These are phyloP conservation scores for Conus ventricosus DNA, from an alignment of 1,140 invertebrate genomes.

Conservation along the genomic window DNA sequence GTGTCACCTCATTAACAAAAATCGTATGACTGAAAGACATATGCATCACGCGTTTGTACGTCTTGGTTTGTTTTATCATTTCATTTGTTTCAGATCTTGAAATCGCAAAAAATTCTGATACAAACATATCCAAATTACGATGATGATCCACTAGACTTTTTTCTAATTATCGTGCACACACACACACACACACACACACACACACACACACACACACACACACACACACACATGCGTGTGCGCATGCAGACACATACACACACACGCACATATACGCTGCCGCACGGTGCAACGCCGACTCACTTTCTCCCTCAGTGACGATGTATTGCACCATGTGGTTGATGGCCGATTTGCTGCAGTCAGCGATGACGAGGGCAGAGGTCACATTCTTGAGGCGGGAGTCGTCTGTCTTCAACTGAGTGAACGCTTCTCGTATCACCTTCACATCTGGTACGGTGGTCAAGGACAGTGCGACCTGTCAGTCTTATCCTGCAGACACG, in stretches of 20 bases:
- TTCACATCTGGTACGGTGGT: slow-evolving; percentile 54
- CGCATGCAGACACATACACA: background rate
- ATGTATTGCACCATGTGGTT: slow-evolving; percentile 68
- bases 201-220: slow-evolving; percentile 3
- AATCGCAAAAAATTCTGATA: too few species aligned
- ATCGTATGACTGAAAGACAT: too few species aligned
- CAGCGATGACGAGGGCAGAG: slow-evolving; percentile 62
- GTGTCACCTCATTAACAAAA: too few species aligned
- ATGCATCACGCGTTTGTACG: too few species aligned
- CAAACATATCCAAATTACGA: too few species aligned
- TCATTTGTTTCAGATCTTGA: too few species aligned
- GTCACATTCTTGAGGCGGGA: slow-evolving; percentile 58
- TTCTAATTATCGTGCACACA: background rate
- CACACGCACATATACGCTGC: background rate
- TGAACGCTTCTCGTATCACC: slow-evolving; percentile 56
- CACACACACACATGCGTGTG: background rate
- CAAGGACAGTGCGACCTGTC: background rate
- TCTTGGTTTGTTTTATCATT: too few species aligned
- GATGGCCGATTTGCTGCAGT: slow-evolving; percentile 67
- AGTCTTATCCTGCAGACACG: background rate
- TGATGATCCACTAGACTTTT: too few species aligned
- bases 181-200: slow-evolving; percentile 1
- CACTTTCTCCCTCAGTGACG: slow-evolving; percentile 61
- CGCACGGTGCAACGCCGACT: background rate
- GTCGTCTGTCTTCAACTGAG: slow-evolving; percentile 60